Percentiles rank a stretch among this genome's conserved stretches.
phyloP scores from a whole-genome alignment of 2,113 vertebrate genomes.

The Larimichthys polyactis region DNA sequence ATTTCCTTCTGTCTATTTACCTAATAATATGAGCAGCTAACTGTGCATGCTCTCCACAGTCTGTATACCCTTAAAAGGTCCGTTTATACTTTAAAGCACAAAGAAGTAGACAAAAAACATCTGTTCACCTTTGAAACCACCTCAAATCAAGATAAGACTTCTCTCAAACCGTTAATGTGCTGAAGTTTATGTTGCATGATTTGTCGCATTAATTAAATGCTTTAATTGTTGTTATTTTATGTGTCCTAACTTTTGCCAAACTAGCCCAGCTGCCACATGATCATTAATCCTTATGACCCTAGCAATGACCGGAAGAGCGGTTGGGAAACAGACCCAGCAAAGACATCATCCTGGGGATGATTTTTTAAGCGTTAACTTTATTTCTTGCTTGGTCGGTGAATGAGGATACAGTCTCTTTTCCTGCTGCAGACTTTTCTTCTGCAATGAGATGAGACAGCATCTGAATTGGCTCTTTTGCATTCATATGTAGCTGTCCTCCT shows the following conservation, averaged over 20 bases:
- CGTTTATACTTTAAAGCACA: constrained; percentile 1
- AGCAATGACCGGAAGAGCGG: constrained; percentile 23
- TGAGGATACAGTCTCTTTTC: constrained; percentile 24
- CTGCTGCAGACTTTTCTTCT: neutral
- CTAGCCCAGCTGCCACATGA: constrained; percentile 28
- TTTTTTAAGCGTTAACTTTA: constrained; percentile 45
- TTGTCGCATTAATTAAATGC: constrained; percentile 37
- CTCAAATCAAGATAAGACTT: constrained; percentile 13
- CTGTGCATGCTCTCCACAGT: constrained; percentile 17
- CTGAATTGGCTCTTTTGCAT: constrained; percentile 21
- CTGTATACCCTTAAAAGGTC: constrained; percentile 30
- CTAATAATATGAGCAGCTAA: constrained; percentile 53
- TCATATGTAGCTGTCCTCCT: neutral
- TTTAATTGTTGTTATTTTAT: constrained; percentile 51
- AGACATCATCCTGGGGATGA: constrained; percentile 44
- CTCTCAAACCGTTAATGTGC: neutral
- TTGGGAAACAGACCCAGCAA: constrained; percentile 5
- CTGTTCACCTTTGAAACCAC: neutral
- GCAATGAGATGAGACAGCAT: constrained; percentile 19
- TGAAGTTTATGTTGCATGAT: constrained; percentile 8
- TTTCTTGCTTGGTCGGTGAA: constrained; percentile 63
- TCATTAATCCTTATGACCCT: constrained; percentile 53
- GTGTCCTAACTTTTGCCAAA: constrained; percentile 23
- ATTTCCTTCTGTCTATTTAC: constrained; percentile 45
- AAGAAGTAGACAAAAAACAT: constrained; percentile 3